Evolutionary conservation across 2,888 invertebrate genomes (phyloP), one percentile per base, ranked within the genome.

Genomic region (Monoplex corrugatus): DNA sequence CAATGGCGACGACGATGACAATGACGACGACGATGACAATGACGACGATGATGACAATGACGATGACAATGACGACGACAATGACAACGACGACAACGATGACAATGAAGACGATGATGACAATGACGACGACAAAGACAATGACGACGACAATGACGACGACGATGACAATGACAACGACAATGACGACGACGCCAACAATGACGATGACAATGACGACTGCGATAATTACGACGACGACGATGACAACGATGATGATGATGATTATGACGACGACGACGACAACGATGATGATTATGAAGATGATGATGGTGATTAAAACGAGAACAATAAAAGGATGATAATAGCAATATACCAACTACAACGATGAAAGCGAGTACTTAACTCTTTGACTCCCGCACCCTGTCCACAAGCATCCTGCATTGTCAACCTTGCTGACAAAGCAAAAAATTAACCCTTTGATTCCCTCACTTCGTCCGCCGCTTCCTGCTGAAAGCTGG

Each of bases 21-120:
- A 32, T 3, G 44, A 82, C 32, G 43, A 78, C 28, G 78, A 78
- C 43, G 78, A 78, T 78, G 78, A 78, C 43, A 23, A 40, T 43
- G 40, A 40, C 2, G 78, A 78, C 28, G 78, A 78, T 78, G 23
- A 78, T 78, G 78, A 78, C 10, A 28, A 78, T 2, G 78, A 40
- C 43, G 19, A 40, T 32, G n/a, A 40, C 50, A 50, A 16, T 50
- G 50, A 50, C 16, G 50, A 50, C 50, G 16, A 50, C 16, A 50
- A 50, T 16, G 16, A 50, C 50, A 50, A 50, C 50, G 16, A 16
- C 50, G 16, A 16, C 50, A 50, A 50, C 50, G 16, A 57, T 57
- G 85, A 85, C 38, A 38, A 57, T 85, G 57, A 38, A 38, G 57
- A 85, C 38, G 84, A 57, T 84, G 57, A 84, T 84, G 84, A 57